These are phyloP conservation scores for Erythrolamprus reginae DNA, from an alignment of 2,113 vertebrate genomes.

Conservation along the genomic window DNA sequence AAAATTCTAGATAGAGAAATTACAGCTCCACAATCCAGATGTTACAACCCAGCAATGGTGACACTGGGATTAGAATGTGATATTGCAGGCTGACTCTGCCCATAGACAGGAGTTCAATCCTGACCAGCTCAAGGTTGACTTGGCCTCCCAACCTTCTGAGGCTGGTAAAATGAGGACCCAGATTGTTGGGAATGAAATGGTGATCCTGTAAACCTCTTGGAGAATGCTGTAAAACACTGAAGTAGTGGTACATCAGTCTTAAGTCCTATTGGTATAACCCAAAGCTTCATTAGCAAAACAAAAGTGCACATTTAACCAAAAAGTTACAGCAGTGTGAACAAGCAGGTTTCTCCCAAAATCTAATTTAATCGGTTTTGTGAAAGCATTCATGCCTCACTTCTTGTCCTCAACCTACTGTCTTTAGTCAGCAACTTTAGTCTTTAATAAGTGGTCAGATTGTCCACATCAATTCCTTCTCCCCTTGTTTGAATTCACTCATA, in stretches of 20 bases:
- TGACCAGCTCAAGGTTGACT: background rate
- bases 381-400: background rate
- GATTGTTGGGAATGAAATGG: background rate
- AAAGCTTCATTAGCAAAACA: background rate
- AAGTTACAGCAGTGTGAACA: background rate
- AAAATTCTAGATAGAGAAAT: background rate
- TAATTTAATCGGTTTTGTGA: background rate
- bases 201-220: background rate
- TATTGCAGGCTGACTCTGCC: too few relatives aligned
- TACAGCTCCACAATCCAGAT: background rate
- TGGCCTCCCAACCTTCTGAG: background rate
- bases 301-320: background rate
- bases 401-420: background rate
- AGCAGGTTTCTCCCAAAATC: background rate
- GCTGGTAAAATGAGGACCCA: background rate
- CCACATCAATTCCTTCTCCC: background rate
- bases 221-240: background rate
- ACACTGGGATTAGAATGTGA: too few relatives aligned
- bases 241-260: background rate
- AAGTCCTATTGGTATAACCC: background rate
- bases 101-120: too few relatives aligned
- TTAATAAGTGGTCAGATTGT: background rate
- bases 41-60: too few relatives aligned
- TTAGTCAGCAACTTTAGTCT: background rate
- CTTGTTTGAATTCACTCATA: background rate